Evolutionary conservation across 1,140 invertebrate species (phyloP).

Genomic region (Chironomus striatipennis): DNA sequence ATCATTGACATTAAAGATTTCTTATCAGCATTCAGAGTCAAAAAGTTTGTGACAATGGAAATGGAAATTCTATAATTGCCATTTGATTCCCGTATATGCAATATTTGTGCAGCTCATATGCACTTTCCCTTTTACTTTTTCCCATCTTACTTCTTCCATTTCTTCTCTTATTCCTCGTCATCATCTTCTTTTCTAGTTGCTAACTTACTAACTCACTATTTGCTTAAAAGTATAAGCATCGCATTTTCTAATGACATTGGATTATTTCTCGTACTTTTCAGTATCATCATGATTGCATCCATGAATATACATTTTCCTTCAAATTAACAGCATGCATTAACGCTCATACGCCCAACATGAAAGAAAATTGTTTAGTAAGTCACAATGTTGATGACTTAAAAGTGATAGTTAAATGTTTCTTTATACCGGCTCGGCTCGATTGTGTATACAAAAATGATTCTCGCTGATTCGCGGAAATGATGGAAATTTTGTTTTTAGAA

Average conservation of each 20-base stretch:
- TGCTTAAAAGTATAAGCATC: too few species aligned
- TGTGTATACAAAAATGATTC: background rate
- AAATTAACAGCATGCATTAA: too few species aligned
- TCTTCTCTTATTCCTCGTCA: background rate
- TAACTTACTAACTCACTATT: too few species aligned
- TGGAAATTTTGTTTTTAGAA: background rate
- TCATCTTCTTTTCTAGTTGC: too few species aligned
- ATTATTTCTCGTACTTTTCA: background rate
- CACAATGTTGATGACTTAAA: background rate
- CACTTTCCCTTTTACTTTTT: slow-evolving; percentile 4
- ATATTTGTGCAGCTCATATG: background rate
- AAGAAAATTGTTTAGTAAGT: background rate
- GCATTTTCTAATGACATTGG: background rate
- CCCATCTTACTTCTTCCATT: background rate
- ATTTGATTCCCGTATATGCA: background rate
- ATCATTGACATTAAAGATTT: too few species aligned
- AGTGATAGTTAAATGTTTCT: background rate
- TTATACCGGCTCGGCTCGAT: background rate
- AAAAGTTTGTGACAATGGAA: background rate
- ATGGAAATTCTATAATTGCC: background rate
- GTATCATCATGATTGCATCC: background rate
- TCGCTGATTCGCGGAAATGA: background rate
- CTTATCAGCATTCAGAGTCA: too few species aligned
- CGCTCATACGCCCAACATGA: too few species aligned
- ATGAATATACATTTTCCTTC: background rate